phyloP scores from a whole-genome alignment of 2,888 invertebrate genomes.

The Pomacea canaliculata region DNA sequence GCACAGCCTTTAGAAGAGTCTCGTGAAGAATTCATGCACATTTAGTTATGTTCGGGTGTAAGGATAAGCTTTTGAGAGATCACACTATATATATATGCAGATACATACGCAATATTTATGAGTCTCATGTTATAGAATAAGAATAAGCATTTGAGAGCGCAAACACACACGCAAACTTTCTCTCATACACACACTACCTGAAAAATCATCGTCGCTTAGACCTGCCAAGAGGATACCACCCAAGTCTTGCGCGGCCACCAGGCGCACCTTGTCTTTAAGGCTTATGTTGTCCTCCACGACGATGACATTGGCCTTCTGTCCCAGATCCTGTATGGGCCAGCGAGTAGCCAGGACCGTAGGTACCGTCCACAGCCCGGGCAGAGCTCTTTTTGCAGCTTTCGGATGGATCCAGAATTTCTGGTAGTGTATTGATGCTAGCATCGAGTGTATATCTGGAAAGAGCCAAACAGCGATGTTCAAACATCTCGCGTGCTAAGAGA shows the following conservation, averaged over 20 bases:
- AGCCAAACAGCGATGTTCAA: no score
- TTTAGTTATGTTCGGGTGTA: no score
- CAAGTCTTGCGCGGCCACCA: not conserved
- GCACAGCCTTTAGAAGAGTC: not conserved
- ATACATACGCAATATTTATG: no score
- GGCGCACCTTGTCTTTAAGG: not conserved
- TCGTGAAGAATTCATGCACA: no score
- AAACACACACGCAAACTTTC: not conserved
- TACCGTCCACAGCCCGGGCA: not conserved
- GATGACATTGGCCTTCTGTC: not conserved
- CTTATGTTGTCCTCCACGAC: not conserved
- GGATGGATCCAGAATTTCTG: no score
- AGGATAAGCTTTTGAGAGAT: no score
- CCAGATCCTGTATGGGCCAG: not conserved
- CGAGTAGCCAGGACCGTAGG: conserved; percentile 1
- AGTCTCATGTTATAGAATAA: no score
- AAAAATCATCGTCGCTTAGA: not conserved
- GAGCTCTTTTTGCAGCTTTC: not conserved
- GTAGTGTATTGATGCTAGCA: no score
- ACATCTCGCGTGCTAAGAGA: no score
- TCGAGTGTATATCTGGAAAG: no score
- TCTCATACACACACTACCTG: not conserved
- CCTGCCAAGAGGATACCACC: conserved; percentile 1
- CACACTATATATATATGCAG: no score
- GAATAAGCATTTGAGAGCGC: not conserved